A percentile compares a stretch with the other conserved stretches of the same genome.
phyloP scores from a whole-genome alignment of 2,888 invertebrate genomes.

The Lochmaea capreae region DNA sequence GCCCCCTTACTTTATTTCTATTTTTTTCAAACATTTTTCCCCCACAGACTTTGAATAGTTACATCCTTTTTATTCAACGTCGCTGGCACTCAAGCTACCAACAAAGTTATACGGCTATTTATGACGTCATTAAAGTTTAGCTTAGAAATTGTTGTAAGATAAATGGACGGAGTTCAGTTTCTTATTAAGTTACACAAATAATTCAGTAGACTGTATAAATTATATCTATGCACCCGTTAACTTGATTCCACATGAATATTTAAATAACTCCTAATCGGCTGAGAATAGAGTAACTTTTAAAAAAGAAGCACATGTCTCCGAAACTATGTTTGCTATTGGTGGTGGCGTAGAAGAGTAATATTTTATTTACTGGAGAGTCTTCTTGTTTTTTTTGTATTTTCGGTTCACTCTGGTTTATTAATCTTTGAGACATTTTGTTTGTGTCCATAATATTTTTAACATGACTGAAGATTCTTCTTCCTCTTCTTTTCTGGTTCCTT shows the following conservation, averaged over 20 bases:
- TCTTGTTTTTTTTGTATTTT: too few relatives aligned
- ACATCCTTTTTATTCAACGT: background rate
- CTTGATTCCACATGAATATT: background rate
- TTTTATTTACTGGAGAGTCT: too few relatives aligned
- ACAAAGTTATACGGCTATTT: slow-evolving; percentile 6
- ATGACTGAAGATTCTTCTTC: too few relatives aligned
- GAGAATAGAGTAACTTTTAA: too few relatives aligned
- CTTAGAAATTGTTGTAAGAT: slow-evolving; percentile 1
- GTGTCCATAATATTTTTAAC: too few relatives aligned
- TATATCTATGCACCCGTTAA: background rate
- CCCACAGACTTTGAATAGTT: background rate
- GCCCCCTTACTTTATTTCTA: too few relatives aligned
- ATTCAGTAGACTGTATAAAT: background rate
- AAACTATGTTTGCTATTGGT: too few relatives aligned
- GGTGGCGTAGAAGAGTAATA: too few relatives aligned
- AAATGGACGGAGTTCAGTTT: background rate
- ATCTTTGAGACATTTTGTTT: too few relatives aligned
- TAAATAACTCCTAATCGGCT: background rate
- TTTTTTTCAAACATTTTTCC: background rate
- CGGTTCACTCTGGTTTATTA: too few relatives aligned
- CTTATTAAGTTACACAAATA: slow-evolving; percentile 3
- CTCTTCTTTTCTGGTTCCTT: too few relatives aligned
- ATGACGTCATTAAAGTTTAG: slow-evolving; percentile 2
- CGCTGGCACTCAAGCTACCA: background rate
- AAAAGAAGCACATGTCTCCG: too few relatives aligned